Evolutionary conservation across 2,888 invertebrate genomes (phyloP), one percentile per base, ranked within the genome.

Genomic region (Dexiosoma caninum): DNA sequence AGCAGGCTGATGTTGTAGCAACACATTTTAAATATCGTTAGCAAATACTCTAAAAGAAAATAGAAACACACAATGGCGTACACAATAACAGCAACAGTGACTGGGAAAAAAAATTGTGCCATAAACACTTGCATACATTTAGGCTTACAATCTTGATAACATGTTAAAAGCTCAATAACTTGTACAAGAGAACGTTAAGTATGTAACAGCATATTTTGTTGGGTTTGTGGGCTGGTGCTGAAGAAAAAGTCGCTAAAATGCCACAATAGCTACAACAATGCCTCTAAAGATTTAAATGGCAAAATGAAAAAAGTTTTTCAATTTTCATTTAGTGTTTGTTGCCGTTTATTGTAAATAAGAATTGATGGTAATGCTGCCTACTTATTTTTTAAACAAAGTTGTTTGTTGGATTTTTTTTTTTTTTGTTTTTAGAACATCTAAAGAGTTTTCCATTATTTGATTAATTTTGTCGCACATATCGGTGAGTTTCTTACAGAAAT

Each of bases 101-200:
- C 53, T 27, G 14, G 2, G 27, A 67, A 57, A 77, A 62, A 55
- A n/a, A n/a, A n/a, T n/a, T n/a, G 12, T 57, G 44, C 60, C 27
- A 67, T 55, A 80, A 76, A 76, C 71, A 72, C 53, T 80, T 80
- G 76, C 81, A 55, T 81, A 77, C 67, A 81, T 77, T 81, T 81
- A 81, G 81, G 81, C 81, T 77, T 77, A 81, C 81, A 81, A 81
- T 77, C 81, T 62, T 72, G 81, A 81, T 81, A 77, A 76, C 59
- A 72, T 80, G 76, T 59, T 80, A 76, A 80, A 80, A 76, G 81
- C 81, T 77, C 81, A 81, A 81, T 81, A 81, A 77, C 71, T 80
- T 80, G 69, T 76, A 71, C 49, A 62, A 70, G 49, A 70, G 64
- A 70, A 49, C 46, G 64, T 62, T 62, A 64, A 77, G 44, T 59